Conservation (phyloP, 2,113 vertebrate genomes). For the Caranx melampygus region DNA sequence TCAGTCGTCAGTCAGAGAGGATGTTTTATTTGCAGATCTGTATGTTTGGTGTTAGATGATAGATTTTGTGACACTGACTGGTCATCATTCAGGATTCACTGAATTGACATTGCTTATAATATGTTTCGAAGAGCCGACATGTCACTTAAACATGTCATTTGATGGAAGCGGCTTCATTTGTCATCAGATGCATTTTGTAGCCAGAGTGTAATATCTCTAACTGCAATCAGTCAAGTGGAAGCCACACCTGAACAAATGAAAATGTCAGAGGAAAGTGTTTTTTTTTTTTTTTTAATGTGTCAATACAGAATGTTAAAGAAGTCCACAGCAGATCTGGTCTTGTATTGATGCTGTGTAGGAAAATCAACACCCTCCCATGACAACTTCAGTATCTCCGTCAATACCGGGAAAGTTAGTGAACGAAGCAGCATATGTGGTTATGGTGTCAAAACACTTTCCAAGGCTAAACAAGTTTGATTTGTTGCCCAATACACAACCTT, state of each 20-base stretch:
- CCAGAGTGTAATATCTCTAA: background rate
- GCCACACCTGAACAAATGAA: background rate
- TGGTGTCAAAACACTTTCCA: slow-evolving; percentile 78
- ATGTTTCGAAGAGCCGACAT: slow-evolving; percentile 32
- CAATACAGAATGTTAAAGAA: background rate
- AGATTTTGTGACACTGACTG: slow-evolving; percentile 24
- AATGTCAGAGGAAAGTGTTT: background rate
- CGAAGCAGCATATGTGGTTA: slow-evolving; percentile 59
- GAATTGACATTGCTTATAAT: slow-evolving; percentile 40
- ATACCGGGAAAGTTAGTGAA: slow-evolving; percentile 42
- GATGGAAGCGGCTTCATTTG: slow-evolving; percentile 32
- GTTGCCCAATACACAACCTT: slow-evolving; percentile 75
- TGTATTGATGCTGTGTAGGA: background rate
- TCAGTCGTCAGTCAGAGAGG: slow-evolving; percentile 49
- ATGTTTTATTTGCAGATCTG: slow-evolving; percentile 51
- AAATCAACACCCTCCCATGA: slow-evolving; percentile 19
- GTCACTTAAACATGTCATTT: slow-evolving; percentile 54
- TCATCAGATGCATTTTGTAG: background rate
- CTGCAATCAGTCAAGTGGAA: background rate
- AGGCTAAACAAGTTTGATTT: slow-evolving; percentile 63
- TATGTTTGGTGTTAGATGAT: slow-evolving; percentile 32
- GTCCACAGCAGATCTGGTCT: background rate
- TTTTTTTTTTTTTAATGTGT: slow-evolving; percentile 2
- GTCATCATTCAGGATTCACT: slow-evolving; percentile 44
- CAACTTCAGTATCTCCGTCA: slow-evolving; percentile 30